Base-by-base conservation (phyloP, 2,797 vertebrate species). In the Naso thynnoides region DNA sequence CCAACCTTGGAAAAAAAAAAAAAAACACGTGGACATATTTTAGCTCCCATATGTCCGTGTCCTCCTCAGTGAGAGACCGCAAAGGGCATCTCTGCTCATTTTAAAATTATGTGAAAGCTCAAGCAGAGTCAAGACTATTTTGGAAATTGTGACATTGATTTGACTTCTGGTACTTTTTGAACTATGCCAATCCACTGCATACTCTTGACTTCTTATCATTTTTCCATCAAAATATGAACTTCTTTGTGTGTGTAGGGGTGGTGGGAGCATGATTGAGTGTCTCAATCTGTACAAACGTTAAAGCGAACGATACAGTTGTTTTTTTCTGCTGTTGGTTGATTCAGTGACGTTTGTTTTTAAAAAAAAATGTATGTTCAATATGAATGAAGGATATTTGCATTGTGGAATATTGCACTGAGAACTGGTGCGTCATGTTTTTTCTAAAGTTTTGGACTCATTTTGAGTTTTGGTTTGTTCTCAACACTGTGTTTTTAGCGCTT, bases 401-500 rank as follows among this genome's bases (percentile, higher is more conserved):
- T 93, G 94, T 94, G 94, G 90, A 90, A 89, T 91, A 91, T 94
- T 95, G 94, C 94, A 94, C 95, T 95, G 95, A 92, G 93, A 95
- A 95, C 94, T 95, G 93, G 93, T 93, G 94, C 93, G 92, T 96
- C 92, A 94, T 95, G 91, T 89, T 95, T 96, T 94, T 92, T 92
- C 85, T 95, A 94, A 95, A 92, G 88, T 95, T 95, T 94, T 95
- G 92, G 94, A 96, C 91, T 96, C 92, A 94, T 96, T 96, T 95
- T 94, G 94, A 95, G 93, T 95, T 89, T 90, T 42, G 81, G 84
- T 91, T 93, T 95, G 95, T 96, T 96, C 95, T 96, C 94, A 74
- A 96, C 95, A 96, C 94, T 96, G 96, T 96, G 96, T 98, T 98
- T 96, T 94, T 96, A 96, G 95, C 92, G 94, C 95, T 96, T 96